Evolutionary conservation across 2,797 vertebrate genomes (phyloP), one percentile per base, ranked within the genome.

Genomic region (Saxicola maurus): DNA sequence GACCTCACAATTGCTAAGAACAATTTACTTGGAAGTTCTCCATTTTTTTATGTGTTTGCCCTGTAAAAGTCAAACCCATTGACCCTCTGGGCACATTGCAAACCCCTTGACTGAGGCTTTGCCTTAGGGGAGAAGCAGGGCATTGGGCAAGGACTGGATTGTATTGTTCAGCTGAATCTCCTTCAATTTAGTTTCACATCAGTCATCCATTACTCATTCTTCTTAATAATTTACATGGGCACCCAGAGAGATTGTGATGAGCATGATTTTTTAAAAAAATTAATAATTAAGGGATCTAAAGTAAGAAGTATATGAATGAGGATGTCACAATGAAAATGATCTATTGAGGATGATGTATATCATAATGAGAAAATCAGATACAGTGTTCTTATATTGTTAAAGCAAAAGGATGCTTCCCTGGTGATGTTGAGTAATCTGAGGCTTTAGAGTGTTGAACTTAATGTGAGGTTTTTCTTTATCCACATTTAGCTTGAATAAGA

Each of bases 211-310:
- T 78, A 66, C 20, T 61, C 31, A 25, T 46, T 83, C 27, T 11
- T 91, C 35, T 89, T 75, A 87, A 93, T 88, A 91, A 93, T 87
- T 92, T 83, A 89, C 59, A 45, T 48, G 43, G 17, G 18, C 27
- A 89, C 28, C 57, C 66, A 64, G 42, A 89, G 72, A 87, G 49
- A 77, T 43, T 80, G 35, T 18, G 51, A 93, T 27, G 14, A 87
- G 21, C 27, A 57, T 61, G 51, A 35, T 86, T 86, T 8, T 11
- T 6, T 2, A 31, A 65, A 83, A 84, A 72, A 72, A 65, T 3
- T 2, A 82, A 87, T 55, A 82, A 85, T 89, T 89, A 74, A 82
- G 4, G 23, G 17, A 66, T 86, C 77, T 52, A 82, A 82, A 72
- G n/a, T 37, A 79, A 77, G 30, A 80, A 71, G 17, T 56, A 71